These are phyloP conservation scores for Eptatretus burgeri DNA, from an alignment of 2,113 vertebrate species.

Conservation along the genomic window DNA sequence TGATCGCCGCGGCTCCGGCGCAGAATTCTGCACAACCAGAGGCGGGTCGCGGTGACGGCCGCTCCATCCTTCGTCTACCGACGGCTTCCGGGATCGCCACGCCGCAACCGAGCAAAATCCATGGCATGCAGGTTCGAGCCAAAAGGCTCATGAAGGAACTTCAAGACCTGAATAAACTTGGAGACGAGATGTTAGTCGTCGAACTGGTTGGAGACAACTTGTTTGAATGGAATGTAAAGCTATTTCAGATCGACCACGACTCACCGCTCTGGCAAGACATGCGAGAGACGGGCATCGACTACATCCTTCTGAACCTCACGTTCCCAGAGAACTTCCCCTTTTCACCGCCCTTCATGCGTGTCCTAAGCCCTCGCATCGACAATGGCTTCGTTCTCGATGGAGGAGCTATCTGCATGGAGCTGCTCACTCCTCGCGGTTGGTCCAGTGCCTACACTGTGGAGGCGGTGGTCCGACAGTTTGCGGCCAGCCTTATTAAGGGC, in stretches of 20 bases:
- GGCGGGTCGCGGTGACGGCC: neutral
- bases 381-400: constrained; percentile 97
- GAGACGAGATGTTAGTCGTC: constrained; percentile 90
- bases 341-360: constrained; percentile 90
- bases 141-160: constrained; percentile 93
- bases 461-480: constrained; percentile 97
- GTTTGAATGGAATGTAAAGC: constrained; percentile 96
- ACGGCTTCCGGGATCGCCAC: neutral
- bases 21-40: neutral
- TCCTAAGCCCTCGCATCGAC: constrained; percentile 76
- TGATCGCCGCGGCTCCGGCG: too few species aligned
- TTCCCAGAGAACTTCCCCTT: constrained; percentile 98
- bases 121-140: constrained; percentile 85
- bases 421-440: constrained; percentile 88
- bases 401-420: constrained; percentile 98
- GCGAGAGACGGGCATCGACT: constrained; percentile 97
- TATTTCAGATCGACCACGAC: constrained; percentile 98
- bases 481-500: constrained; percentile 91
- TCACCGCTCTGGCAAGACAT: constrained; percentile 99
- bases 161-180: constrained; percentile 76
- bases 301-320: constrained; percentile 83
- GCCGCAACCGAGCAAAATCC: constrained; percentile 21
- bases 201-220: constrained; percentile 97
- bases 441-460: constrained; percentile 98
- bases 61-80: neutral